Percentiles rank a stretch among this genome's conserved stretches.
Evolutionary conservation across 2,888 invertebrate species (phyloP).

Genomic region (Aphidoletes aphidimyza): DNA sequence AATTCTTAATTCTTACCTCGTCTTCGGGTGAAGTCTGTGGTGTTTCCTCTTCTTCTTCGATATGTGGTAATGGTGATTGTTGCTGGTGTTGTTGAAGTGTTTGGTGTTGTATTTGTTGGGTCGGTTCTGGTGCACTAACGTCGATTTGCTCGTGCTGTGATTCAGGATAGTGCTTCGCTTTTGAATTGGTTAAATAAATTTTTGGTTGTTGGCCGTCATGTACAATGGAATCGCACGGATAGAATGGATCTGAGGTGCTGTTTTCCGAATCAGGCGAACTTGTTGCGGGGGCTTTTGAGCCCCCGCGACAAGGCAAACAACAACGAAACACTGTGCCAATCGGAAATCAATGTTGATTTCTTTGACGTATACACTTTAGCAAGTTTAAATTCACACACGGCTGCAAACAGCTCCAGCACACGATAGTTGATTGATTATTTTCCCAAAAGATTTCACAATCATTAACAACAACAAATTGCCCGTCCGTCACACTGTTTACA

Average conservation of each 20-base stretch:
- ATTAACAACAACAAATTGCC: neutral
- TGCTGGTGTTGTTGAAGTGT: conserved; percentile 71
- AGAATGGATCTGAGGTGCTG: conserved; percentile 53
- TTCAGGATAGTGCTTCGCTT: conserved; percentile 57
- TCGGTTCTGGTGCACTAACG: conserved; percentile 56
- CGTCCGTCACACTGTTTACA: too few relatives aligned
- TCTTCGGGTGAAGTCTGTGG: conserved; percentile 59
- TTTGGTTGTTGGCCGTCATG: conserved; percentile 57
- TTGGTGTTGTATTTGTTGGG: conserved; percentile 50
- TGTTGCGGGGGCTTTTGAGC: conserved; percentile 73
- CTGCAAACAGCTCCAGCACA: neutral
- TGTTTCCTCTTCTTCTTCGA: conserved; percentile 82
- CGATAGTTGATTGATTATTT: too few relatives aligned
- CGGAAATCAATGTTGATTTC: conserved; percentile 73
- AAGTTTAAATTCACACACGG: neutral
- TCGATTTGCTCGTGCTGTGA: conserved; percentile 57
- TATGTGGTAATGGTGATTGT: conserved; percentile 82
- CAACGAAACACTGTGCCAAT: conserved; percentile 82
- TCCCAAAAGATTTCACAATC: neutral
- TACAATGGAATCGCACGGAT: conserved; percentile 59
- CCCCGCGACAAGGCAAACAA: conserved; percentile 85
- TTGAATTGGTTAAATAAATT: conserved; percentile 57
- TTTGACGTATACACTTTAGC: conserved; percentile 59
- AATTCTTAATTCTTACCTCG: neutral
- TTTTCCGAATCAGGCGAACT: conserved; percentile 67